Percentiles rank a stretch among this genome's conserved stretches.
Conservation (phyloP, 2,888 invertebrate species). For the Xestia c-nigrum region DNA sequence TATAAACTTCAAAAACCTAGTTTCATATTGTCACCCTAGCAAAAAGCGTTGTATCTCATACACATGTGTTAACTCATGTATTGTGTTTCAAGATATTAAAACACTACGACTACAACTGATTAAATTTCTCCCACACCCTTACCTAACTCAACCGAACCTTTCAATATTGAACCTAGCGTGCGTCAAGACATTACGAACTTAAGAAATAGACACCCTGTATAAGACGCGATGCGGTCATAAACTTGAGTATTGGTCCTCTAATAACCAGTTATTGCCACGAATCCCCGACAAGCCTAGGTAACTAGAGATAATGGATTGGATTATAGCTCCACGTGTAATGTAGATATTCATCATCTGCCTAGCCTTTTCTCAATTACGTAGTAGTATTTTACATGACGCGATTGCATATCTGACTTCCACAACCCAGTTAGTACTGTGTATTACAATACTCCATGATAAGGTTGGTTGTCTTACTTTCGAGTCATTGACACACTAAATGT, state of each 20-base stretch:
- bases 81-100: neutral
- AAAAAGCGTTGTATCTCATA: too few species aligned
- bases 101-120: neutral
- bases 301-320: conserved; percentile 19
- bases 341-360: neutral
- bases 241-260: conserved; percentile 1
- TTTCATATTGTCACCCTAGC: too few species aligned
- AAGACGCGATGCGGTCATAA: conserved; percentile 15
- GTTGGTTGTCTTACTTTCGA: neutral
- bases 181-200: neutral
- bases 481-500: too few species aligned
- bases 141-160: neutral
- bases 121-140: neutral
- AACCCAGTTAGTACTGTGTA: too few species aligned
- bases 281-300: neutral
- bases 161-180: neutral
- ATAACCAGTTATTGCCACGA: conserved; percentile 18
- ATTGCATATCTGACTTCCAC: neutral
- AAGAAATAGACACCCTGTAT: conserved; percentile 4
- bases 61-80: too few species aligned
- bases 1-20: too few species aligned
- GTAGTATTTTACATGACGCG: neutral
- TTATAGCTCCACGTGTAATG: neutral
- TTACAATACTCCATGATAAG: too few species aligned
- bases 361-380: neutral